Evolutionary conservation across 2,113 vertebrate genomes (phyloP).

Genomic region (Pelodiscus sinensis): DNA sequence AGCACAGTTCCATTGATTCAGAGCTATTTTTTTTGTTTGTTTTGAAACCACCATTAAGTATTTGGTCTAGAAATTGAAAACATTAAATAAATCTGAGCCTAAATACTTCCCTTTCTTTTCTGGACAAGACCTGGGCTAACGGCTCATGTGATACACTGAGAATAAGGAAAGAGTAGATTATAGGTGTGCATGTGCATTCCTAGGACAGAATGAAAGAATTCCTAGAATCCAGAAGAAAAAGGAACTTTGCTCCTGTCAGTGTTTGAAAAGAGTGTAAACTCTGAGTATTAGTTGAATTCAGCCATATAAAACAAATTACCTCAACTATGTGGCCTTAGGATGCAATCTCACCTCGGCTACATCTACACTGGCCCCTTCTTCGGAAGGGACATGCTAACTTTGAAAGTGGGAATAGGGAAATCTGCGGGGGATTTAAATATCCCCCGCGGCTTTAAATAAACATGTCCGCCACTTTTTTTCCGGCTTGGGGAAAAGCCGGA

Average conservation of each 20-base stretch:
- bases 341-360: background rate
- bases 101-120: background rate
- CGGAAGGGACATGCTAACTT: no score
- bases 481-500: no score
- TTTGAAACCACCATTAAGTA: background rate
- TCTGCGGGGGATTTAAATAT: no score
- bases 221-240: background rate
- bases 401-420: no score
- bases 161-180: fast-evolving
- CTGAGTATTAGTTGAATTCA: fast-evolving
- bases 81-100: background rate
- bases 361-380: no score
- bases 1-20: background rate
- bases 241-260: background rate
- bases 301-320: fast-evolving
- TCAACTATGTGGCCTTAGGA: fast-evolving
- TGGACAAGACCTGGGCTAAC: background rate
- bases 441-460: no score
- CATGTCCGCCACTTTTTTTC: no score
- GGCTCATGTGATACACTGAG: fast-evolving
- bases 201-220: background rate
- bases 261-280: background rate
- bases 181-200: background rate
- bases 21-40: background rate
- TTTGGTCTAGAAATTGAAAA: fast-evolving